Conservation (phyloP, 2,113 vertebrate species). For the Nettapus auritus region DNA sequence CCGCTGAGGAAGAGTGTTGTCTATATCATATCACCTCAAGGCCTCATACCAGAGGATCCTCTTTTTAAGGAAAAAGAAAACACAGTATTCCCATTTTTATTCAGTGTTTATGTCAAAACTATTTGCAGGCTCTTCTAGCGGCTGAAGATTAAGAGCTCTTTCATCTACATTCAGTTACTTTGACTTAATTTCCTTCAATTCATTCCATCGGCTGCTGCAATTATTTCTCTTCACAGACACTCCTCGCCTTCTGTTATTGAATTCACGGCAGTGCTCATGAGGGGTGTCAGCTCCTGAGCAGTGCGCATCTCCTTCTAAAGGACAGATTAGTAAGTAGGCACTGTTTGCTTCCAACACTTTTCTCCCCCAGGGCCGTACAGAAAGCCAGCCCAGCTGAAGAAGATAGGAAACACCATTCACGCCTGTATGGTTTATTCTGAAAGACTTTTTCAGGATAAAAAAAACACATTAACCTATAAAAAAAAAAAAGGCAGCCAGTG, state of each 20-base stretch:
- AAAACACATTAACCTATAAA: not conserved
- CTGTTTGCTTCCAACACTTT: not conserved
- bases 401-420: not conserved
- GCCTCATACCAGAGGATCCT: not conserved
- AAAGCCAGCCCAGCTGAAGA: not conserved
- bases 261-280: not conserved
- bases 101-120: not conserved
- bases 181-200: conserved; percentile 49
- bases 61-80: not conserved
- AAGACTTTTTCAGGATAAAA: not conserved
- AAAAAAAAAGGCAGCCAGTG: not conserved
- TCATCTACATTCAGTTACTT: not conserved
- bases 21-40: not conserved
- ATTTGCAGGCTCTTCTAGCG: not conserved
- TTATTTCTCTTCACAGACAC: conserved; percentile 14
- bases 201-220: conserved; percentile 7
- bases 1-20: not conserved
- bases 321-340: not conserved
- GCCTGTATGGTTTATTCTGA: not conserved
- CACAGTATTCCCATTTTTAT: not conserved
- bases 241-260: not conserved
- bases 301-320: not conserved
- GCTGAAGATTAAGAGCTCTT: conserved; percentile 3
- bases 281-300: not conserved
- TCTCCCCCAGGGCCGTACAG: not conserved